Percentiles rank a stretch among this genome's conserved stretches.
These are phyloP conservation scores for Silurus lanzhouensis DNA, from an alignment of 2,797 vertebrate genomes.

Conservation along the genomic window DNA sequence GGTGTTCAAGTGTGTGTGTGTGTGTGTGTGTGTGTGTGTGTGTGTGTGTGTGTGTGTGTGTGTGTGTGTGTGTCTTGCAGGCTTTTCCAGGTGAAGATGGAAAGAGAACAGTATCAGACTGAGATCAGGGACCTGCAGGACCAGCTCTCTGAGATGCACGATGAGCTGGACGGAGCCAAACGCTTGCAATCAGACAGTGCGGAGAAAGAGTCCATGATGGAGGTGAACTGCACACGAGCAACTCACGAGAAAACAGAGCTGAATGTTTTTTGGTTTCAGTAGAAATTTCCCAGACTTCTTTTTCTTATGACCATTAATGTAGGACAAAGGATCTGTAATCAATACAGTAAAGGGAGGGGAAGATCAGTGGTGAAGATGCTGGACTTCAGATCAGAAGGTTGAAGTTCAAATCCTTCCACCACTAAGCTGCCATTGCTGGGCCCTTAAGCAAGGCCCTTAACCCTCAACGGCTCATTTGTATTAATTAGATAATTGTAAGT, in stretches of 20 bases:
- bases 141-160: constrained; percentile 98
- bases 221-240: constrained; percentile 73
- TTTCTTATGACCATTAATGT: background rate
- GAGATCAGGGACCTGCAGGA: constrained; percentile 98
- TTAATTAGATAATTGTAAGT: too few relatives aligned
- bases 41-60: background rate
- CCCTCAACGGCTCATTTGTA: too few relatives aligned
- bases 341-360: too few relatives aligned
- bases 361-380: too few relatives aligned
- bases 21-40: constrained; percentile 19
- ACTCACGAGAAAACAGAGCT: background rate
- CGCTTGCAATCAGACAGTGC: constrained; percentile 70
- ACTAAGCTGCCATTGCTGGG: too few relatives aligned
- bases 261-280: background rate
- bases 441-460: too few relatives aligned
- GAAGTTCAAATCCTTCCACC: too few relatives aligned
- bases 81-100: constrained; percentile 97
- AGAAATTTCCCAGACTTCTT: background rate
- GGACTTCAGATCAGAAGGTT: too few relatives aligned
- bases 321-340: background rate
- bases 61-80: constrained; percentile 64
- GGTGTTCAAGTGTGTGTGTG: constrained; percentile 35
- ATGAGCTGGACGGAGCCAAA: constrained; percentile 90
- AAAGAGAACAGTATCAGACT: constrained; percentile 90
- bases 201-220: constrained; percentile 84